phyloP scores from a whole-genome alignment of 2,888 invertebrate species.

The Troides helena region DNA sequence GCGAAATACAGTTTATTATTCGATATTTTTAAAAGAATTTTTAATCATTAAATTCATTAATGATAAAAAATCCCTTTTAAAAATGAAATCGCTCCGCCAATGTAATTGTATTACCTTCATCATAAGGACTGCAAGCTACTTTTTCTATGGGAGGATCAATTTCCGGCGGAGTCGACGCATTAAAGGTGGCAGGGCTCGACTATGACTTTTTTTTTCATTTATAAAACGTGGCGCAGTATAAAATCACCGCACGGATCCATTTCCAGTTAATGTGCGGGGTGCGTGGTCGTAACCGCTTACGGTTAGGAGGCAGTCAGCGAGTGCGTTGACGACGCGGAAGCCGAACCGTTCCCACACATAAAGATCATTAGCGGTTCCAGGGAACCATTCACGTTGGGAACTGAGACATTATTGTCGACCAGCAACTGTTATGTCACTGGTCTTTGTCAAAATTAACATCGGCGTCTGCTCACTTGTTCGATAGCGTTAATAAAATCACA shows the following conservation, averaged over 20 bases:
- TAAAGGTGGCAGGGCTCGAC: too few species aligned
- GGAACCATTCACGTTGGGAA: slow-evolving; percentile 59
- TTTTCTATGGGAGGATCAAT: too few species aligned
- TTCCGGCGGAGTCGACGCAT: too few species aligned
- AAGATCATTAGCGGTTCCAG: slow-evolving; percentile 65
- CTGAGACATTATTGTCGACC: slow-evolving; percentile 45
- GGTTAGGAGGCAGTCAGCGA: slow-evolving; percentile 8
- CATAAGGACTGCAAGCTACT: too few species aligned
- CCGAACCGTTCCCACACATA: slow-evolving; percentile 58
- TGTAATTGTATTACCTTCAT: too few species aligned
- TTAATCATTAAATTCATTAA: too few species aligned
- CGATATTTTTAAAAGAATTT: too few species aligned
- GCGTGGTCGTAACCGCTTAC: slow-evolving; percentile 5
- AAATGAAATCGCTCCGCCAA: too few species aligned
- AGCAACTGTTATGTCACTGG: slow-evolving; percentile 2
- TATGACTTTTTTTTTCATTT: not conserved
- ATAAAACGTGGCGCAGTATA: not conserved
- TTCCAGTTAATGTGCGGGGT: slow-evolving; percentile 16
- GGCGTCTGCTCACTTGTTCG: not conserved
- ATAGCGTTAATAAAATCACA: not conserved
- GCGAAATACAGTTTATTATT: too few species aligned
- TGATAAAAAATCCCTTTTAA: too few species aligned
- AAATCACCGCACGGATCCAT: slow-evolving; percentile 9
- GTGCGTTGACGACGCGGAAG: slow-evolving; percentile 52
- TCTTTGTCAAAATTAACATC: not conserved